phyloP scores from a whole-genome alignment of 2,113 vertebrate genomes.

The Coracopsis vasa region DNA sequence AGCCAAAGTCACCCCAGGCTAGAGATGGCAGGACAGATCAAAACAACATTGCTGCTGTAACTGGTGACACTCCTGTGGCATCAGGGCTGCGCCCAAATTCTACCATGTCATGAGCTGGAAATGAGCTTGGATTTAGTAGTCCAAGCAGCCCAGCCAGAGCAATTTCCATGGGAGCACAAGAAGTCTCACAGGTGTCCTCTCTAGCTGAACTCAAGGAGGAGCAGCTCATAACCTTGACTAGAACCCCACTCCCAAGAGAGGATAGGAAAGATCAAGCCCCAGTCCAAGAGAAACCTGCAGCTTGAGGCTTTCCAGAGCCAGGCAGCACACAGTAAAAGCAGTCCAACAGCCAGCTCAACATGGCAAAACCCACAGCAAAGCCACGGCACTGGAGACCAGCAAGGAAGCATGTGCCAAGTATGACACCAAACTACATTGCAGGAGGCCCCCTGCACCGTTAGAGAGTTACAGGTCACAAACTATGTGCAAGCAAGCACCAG shows the following conservation, averaged over 20 bases:
- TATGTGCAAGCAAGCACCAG: background rate
- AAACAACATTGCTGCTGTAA: background rate
- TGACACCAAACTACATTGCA: background rate
- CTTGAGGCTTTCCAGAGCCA: background rate
- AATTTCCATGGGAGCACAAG: background rate
- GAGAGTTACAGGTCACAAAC: background rate
- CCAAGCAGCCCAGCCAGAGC: background rate
- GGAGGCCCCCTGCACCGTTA: no score
- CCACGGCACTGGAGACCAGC: background rate
- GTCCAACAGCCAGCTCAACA: background rate
- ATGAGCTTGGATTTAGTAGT: accelerated
- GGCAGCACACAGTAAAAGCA: background rate
- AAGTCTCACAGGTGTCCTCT: background rate
- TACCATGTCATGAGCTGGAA: background rate
- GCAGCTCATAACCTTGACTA: background rate
- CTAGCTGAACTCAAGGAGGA: background rate
- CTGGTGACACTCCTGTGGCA: background rate
- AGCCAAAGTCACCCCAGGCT: background rate
- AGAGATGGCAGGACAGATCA: background rate
- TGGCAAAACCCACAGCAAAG: background rate
- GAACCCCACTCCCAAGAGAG: background rate
- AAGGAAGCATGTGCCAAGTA: accelerated
- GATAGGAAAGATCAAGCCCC: background rate
- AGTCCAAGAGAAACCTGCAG: background rate
- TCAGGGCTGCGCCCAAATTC: background rate